Evolutionary conservation across 2,888 invertebrate genomes (phyloP).

Genomic region (Limnephilus lunatus): DNA sequence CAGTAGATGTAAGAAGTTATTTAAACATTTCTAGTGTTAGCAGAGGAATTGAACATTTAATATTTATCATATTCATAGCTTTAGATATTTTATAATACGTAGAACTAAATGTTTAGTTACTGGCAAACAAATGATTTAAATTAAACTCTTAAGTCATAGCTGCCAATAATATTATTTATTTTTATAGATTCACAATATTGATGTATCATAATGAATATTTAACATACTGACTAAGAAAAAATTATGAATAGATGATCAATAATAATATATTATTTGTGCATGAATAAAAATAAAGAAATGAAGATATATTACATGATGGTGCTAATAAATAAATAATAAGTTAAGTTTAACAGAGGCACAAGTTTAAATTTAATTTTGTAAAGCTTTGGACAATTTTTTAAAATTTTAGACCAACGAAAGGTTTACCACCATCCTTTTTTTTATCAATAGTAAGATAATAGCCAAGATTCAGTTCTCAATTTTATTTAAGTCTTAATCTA

Average conservation of each 20-base stretch:
- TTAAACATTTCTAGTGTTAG: slow-evolving; percentile 19
- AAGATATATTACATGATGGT: slow-evolving; percentile 39
- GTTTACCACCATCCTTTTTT: not conserved
- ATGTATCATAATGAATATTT: not conserved
- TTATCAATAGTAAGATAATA: slow-evolving; percentile 8
- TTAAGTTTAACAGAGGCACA: slow-evolving; percentile 31
- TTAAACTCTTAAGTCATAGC: slow-evolving; percentile 35
- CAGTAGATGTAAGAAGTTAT: slow-evolving; percentile 13
- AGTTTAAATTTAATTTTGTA: slow-evolving; percentile 7
- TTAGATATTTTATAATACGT: slow-evolving; percentile 1
- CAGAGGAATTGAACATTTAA: slow-evolving; percentile 33
- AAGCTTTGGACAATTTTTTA: not conserved
- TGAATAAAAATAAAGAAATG: slow-evolving; percentile 24
- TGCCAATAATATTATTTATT: slow-evolving; percentile 45
- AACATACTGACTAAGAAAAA: slow-evolving; percentile 7
- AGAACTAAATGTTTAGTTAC: not conserved
- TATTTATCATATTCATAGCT: slow-evolving; percentile 22
- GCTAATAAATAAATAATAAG: slow-evolving; percentile 43
- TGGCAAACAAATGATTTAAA: not conserved
- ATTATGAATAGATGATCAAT: not conserved
- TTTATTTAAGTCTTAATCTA: slow-evolving; percentile 7
- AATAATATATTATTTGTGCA: slow-evolving; percentile 20
- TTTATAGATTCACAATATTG: slow-evolving; percentile 47
- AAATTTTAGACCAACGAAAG: slow-evolving; percentile 5
- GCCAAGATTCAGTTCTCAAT: slow-evolving; percentile 8